Evolutionary conservation across 2,888 invertebrate genomes (phyloP).

Genomic region (Hylaea fasciaria): DNA sequence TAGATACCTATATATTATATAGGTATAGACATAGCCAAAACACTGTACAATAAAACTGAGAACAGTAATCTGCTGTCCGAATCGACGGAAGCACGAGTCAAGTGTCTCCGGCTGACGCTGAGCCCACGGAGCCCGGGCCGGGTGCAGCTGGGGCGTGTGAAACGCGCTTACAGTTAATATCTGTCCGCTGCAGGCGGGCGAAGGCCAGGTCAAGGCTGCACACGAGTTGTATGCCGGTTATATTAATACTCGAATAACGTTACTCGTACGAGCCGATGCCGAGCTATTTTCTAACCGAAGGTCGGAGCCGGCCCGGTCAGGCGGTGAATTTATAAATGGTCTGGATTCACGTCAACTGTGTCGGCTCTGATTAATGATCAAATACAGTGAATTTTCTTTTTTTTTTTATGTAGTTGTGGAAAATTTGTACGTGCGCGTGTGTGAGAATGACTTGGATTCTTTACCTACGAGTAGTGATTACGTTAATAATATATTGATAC

Average conservation of each 20-base stretch:
- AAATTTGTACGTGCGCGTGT: neutral
- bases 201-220: conserved; percentile 74
- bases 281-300: conserved; percentile 56
- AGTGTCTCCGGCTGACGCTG: conserved; percentile 26
- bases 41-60: neutral
- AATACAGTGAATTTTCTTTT: conserved; percentile 4
- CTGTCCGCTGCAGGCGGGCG: conserved; percentile 43
- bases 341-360: conserved; percentile 6
- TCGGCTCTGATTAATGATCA: conserved; percentile 16
- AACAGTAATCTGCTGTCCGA: neutral
- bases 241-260: conserved; percentile 50
- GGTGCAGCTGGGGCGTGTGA: conserved; percentile 31
- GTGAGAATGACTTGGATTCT: neutral
- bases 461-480: neutral
- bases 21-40: neutral
- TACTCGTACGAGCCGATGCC: conserved; percentile 44
- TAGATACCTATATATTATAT: too few species aligned
- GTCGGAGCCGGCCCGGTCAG: conserved; percentile 36
- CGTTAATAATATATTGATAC: too few species aligned
- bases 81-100: conserved; percentile 32
- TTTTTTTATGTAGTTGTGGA: conserved; percentile 8
- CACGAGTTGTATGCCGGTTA: conserved; percentile 49
- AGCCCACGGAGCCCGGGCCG: conserved; percentile 11
- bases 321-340: conserved; percentile 27
- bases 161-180: conserved; percentile 40